Evolutionary conservation across 2,113 vertebrate species (phyloP).

Genomic region (Sorex fumeus): DNA sequence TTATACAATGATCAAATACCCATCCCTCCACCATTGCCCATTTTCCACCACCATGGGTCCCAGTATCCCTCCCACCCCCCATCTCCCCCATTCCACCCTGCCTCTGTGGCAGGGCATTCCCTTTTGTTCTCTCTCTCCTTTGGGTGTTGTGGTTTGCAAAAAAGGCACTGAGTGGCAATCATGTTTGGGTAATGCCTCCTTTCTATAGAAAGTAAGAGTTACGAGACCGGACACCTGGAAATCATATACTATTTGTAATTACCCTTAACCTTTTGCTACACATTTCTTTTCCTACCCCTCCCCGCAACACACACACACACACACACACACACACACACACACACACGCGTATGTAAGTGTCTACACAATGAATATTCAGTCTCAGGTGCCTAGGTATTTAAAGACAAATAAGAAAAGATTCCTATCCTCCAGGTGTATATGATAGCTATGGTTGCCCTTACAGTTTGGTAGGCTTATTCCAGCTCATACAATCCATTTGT

Average conservation of each 20-base stretch:
- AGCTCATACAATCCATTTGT: not conserved
- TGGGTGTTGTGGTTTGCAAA: no score
- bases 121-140: no score
- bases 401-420: slow-evolving; percentile 2
- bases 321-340: no score
- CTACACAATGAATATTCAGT: not conserved
- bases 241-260: not conserved
- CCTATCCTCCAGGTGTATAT: not conserved
- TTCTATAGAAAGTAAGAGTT: not conserved
- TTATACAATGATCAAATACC: no score
- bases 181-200: not conserved
- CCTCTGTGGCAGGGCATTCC: no score
- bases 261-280: not conserved
- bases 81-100: no score
- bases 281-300: not conserved
- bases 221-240: not conserved
- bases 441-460: not conserved
- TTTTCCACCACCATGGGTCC: no score
- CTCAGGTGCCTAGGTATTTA: not conserved
- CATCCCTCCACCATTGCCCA: no score
- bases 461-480: not conserved
- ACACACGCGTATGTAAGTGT: no score
- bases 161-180: no score
- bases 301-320: no score
- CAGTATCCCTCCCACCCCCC: no score